Evolutionary conservation across 2,888 invertebrate species (phyloP).

Genomic region (Peribatodes rhomboidaria): DNA sequence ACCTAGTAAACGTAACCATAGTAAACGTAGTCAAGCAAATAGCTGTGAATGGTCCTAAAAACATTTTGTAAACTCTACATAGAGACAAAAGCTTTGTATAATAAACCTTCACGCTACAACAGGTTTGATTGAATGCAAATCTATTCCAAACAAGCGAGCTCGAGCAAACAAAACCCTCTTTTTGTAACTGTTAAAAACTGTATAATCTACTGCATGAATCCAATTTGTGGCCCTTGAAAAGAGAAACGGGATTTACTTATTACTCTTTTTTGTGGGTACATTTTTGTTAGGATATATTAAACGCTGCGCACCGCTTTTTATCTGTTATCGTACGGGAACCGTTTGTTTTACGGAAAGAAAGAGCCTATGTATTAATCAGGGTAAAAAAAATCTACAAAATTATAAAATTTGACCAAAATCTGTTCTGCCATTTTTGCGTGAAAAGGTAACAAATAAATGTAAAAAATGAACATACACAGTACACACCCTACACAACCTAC

Average conservation of each 20-base stretch:
- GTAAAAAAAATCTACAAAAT: neutral
- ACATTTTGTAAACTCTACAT: neutral
- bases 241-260: slow-evolving; percentile 10
- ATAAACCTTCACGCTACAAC: neutral
- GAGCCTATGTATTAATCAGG: no score
- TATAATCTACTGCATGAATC: slow-evolving; percentile 13
- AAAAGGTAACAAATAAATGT: neutral
- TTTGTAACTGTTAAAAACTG: slow-evolving; percentile 18
- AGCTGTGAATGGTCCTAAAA: no score
- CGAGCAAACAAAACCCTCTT: slow-evolving; percentile 12
- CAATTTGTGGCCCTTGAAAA: slow-evolving; percentile 6
- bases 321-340: no score
- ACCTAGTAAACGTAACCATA: no score
- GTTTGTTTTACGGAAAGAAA: no score
- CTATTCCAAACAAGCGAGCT: slow-evolving; percentile 15
- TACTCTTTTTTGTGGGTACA: neutral
- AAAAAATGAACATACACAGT: no score
- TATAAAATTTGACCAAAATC: neutral
- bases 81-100: neutral
- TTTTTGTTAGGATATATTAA: no score
- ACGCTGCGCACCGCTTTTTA: no score
- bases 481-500: no score
- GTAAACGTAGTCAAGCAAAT: neutral
- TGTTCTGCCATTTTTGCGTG: neutral
- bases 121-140: slow-evolving; percentile 18